Evolutionary conservation across 2,113 vertebrate species (phyloP).

Genomic region (Nipponia nippon): DNA sequence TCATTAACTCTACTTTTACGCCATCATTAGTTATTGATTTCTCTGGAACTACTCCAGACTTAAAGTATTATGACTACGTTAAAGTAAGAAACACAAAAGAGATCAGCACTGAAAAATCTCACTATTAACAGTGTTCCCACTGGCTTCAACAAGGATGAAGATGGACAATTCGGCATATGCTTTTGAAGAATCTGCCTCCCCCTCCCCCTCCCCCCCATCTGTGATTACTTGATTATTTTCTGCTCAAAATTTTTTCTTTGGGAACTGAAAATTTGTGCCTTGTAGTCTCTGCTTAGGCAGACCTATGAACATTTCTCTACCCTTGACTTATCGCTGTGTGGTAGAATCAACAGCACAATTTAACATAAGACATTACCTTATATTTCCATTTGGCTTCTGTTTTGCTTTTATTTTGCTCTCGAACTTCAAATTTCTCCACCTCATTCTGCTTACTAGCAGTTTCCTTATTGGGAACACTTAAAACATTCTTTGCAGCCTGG

Average conservation of each 20-base stretch:
- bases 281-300: accelerated
- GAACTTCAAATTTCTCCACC: conserved; percentile 88
- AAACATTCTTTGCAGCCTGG: conserved; percentile 87
- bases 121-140: not conserved
- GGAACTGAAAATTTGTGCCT: not conserved
- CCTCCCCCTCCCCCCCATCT: not conserved
- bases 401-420: conserved; percentile 96
- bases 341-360: not conserved
- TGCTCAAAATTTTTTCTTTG: not conserved
- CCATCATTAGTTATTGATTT: not conserved
- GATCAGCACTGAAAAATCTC: not conserved
- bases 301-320: not conserved
- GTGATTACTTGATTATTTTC: not conserved
- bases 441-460: conserved; percentile 83
- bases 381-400: conserved; percentile 98
- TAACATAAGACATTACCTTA: conserved; percentile 80
- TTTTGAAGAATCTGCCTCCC: not conserved
- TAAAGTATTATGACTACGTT: not conserved
- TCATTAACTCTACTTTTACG: not conserved
- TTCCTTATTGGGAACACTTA: conserved; percentile 87
- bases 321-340: not conserved
- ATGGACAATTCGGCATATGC: not conserved
- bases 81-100: not conserved
- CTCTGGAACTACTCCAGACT: not conserved
- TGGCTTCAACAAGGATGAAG: not conserved